A percentile compares a stretch with the other conserved stretches of the same genome.
Evolutionary conservation across 2,888 invertebrate species (phyloP).

Genomic region (Antheraea yamamai): DNA sequence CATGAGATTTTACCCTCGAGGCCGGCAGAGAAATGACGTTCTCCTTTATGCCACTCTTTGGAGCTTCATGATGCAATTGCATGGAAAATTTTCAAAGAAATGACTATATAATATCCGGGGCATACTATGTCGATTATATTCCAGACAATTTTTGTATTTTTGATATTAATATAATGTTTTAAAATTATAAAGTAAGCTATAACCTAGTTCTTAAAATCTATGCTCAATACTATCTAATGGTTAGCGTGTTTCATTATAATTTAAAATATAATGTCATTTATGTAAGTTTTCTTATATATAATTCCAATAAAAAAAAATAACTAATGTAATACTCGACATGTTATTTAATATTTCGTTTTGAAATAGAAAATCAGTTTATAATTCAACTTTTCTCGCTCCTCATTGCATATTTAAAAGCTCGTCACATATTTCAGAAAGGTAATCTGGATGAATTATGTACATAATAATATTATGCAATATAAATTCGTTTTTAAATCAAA

Average conservation of each 20-base stretch:
- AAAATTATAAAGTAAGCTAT: not conserved
- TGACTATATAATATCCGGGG: conserved; percentile 25
- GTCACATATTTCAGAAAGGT: not conserved
- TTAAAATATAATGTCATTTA: not conserved
- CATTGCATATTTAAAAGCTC: not conserved
- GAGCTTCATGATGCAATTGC: conserved; percentile 55
- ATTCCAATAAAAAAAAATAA: not conserved
- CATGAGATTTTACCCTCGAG: conserved; percentile 59
- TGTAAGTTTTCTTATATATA: not conserved
- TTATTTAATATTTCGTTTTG: not conserved
- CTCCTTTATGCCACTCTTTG: conserved; percentile 55
- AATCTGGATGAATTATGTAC: not conserved
- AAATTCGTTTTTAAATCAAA: not conserved
- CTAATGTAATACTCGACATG: not conserved
- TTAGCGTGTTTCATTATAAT: conserved; percentile 1
- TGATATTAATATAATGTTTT: conserved; percentile 27
- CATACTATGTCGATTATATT: conserved; percentile 27
- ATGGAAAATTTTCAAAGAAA: conserved; percentile 54
- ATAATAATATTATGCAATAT: not conserved
- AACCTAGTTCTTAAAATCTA: not conserved
- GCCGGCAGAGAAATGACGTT: conserved; percentile 66
- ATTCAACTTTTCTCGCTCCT: not conserved
- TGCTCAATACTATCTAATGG: not conserved
- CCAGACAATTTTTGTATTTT: conserved; percentile 26
- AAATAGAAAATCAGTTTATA: not conserved